A percentile compares a stretch with the other conserved stretches of the same genome.
These are phyloP conservation scores for Campoletis raptor DNA, from an alignment of 2,888 invertebrate species.

Conservation along the genomic window DNA sequence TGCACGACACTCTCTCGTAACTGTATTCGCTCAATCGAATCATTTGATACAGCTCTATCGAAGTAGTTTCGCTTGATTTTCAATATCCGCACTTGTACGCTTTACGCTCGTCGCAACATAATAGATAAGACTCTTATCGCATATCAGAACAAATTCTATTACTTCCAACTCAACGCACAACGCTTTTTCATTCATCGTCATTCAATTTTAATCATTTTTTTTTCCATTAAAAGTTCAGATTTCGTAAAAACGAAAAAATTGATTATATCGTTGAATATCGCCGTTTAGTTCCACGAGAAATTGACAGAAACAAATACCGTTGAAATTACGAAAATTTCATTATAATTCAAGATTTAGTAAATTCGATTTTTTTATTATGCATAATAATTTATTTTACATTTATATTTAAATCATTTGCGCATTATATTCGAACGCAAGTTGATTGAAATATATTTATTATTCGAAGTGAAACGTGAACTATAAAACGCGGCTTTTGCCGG, in stretches of 20 bases:
- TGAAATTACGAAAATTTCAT: too few species aligned
- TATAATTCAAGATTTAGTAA: too few species aligned
- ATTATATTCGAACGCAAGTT: neutral
- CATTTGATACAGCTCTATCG: conserved; percentile 20
- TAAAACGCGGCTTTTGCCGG: conserved; percentile 34
- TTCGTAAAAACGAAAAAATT: too few species aligned
- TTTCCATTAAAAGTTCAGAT: too few species aligned
- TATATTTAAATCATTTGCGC: neutral
- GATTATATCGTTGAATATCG: too few species aligned
- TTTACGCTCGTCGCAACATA: neutral
- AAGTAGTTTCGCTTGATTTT: conserved; percentile 24
- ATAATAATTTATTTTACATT: neutral
- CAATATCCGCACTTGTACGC: conserved; percentile 1
- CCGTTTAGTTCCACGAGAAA: too few species aligned
- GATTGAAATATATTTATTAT: conserved; percentile 11
- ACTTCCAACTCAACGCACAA: neutral
- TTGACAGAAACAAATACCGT: too few species aligned
- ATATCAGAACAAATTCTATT: neutral
- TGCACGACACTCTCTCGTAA: conserved; percentile 17
- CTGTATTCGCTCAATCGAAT: conserved; percentile 34
- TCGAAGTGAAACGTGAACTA: conserved; percentile 42
- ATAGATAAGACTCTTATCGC: conserved; percentile 15
- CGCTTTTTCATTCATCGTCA: neutral
- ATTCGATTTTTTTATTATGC: too few species aligned
- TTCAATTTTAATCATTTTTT: too few species aligned